Base-by-base conservation (phyloP, 2,888 invertebrate genomes). In the Ormyrus nitidulus region DNA sequence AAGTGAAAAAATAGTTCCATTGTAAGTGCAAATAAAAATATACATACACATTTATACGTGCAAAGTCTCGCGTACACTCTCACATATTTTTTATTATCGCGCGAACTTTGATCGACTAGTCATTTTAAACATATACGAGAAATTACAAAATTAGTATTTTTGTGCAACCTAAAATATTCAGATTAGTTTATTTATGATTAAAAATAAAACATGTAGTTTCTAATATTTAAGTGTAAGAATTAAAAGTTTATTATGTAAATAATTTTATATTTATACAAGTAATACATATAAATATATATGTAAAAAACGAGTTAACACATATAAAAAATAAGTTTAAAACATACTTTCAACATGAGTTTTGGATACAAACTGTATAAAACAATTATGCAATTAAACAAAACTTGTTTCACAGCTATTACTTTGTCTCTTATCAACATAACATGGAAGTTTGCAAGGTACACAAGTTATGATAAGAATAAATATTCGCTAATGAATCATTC, bases 391-490 rank as follows among this genome's bases (percentile, higher is more conserved):
- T 53, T 59, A 13, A 44, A 61, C 46, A 61, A 8, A 71, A 58
- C 69, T 61, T 75, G 13, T 58, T 62, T 54, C 13, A 53, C 11
- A 64, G 62, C 46, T 13, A 13, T 48, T 70, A 72, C 46, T 53
- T 53, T 64, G 53, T 46, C 19, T 46, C 61, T 66, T 75, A 58
- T 66, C 65, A 10, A 8, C 44, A 44, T 13, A 19, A 48, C 44
- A 58, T 74, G n/a, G 3, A 11, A 44, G 48, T 83, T 92, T 91
- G 93, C 90, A 93, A 93, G 87, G 58, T 66, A 10, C 65, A 11
- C 44, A 34, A 75, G 6, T 66, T 48, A 58, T 74, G 64, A 66
- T 58, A 66, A 75, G 74, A 75, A 44, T 11, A 34, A 72, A 13
- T 65, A 64, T 62, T 9, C 10, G 10, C 7, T 54, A 61, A 10